Percentiles rank a stretch among this genome's conserved stretches.
These are phyloP conservation scores for Brachionus paranguensis DNA, from an alignment of 1,140 invertebrate genomes.

Conservation along the genomic window DNA sequence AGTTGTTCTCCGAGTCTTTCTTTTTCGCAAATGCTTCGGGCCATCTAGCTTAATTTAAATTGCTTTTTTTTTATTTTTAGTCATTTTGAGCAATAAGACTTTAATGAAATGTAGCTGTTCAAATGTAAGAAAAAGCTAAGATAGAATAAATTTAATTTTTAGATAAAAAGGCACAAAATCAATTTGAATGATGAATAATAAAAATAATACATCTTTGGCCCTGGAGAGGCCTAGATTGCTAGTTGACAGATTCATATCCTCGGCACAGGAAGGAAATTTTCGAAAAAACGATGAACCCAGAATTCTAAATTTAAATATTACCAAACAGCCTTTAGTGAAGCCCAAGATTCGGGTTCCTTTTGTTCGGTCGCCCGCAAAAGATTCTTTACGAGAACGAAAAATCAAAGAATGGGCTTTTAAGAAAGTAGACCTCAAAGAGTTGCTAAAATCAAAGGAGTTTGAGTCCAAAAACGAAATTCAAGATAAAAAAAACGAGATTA, in stretches of 20 bases:
- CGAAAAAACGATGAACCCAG: background rate
- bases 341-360: background rate
- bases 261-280: background rate
- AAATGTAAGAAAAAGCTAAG: background rate
- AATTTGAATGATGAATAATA: background rate
- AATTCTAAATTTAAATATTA: background rate
- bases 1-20: background rate
- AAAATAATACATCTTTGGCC: background rate
- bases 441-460: background rate
- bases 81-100: background rate
- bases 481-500: background rate
- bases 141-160: background rate
- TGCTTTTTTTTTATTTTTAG: background rate
- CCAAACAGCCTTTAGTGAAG: background rate
- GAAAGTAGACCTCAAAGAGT: background rate
- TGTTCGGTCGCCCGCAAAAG: background rate
- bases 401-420: conserved; percentile 29
- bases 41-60: background rate
- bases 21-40: background rate
- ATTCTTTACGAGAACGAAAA: background rate
- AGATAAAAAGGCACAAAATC: background rate
- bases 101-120: background rate
- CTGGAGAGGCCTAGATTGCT: conserved; percentile 5
- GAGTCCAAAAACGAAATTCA: background rate
- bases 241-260: background rate